Conservation (phyloP, 2,888 invertebrate species). For the Frankliniella intonsa region DNA sequence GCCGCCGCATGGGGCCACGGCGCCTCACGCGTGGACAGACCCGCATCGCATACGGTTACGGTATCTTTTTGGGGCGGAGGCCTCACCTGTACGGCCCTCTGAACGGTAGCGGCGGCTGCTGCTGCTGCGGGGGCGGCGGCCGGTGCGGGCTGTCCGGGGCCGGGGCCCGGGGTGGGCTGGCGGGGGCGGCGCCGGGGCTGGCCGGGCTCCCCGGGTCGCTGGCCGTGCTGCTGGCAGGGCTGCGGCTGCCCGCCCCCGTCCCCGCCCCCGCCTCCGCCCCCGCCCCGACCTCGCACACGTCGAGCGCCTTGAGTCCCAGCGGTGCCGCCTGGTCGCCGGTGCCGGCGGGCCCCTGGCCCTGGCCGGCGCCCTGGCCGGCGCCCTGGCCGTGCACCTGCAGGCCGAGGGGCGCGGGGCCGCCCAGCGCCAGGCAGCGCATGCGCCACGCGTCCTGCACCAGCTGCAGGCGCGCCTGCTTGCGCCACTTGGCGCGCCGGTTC, state of each 20-base stretch:
- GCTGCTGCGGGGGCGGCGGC: neutral
- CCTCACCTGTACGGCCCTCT: neutral
- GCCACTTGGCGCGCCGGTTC: conserved; percentile 85
- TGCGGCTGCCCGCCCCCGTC: neutral
- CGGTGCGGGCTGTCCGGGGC: neutral
- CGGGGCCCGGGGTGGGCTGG: conserved; percentile 28
- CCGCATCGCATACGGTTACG: too few species aligned
- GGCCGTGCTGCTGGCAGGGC: conserved; percentile 29
- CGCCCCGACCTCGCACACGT: conserved; percentile 30
- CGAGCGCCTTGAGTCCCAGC: conserved; percentile 30
- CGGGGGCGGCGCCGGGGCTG: conserved; percentile 28
- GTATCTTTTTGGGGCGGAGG: too few species aligned
- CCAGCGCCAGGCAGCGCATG: conserved; percentile 76
- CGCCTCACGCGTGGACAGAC: too few species aligned
- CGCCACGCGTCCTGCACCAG: conserved; percentile 85
- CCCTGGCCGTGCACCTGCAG: conserved; percentile 38
- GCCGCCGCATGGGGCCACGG: too few species aligned
- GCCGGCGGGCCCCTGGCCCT: neutral
- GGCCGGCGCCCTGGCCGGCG: neutral
- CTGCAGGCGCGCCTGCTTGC: conserved; percentile 81
- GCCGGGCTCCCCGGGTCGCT: conserved; percentile 5
- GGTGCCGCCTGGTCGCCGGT: conserved; percentile 23
- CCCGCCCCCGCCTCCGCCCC: conserved; percentile 27
- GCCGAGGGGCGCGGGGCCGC: conserved; percentile 57
- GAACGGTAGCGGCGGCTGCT: neutral